Evolutionary conservation across 2,797 vertebrate species (phyloP), one percentile per base, ranked within the genome.

Genomic region (Acanthiza pusilla): DNA sequence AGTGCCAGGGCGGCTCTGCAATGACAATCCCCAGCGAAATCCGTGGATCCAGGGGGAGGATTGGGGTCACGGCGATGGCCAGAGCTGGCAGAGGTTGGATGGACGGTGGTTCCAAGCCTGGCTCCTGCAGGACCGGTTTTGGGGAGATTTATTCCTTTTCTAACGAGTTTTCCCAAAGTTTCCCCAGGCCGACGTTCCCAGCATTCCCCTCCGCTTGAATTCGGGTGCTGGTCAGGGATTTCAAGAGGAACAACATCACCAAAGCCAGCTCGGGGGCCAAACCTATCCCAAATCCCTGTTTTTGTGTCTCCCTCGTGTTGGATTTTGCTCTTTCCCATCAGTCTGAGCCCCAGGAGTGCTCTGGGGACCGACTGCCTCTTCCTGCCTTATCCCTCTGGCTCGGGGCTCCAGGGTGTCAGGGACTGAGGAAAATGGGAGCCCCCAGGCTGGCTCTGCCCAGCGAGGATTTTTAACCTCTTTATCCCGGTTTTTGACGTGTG

Each of bases 21-120:
- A 73, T 42, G 94, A 96, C 95, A 96, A 96, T 93, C 92, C 84
- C 91, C 83, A 47, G n/a, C 2, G 13, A 51, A 92, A 76, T 2
- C 43, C 80, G 16, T 1, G 42, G 68, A 26, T 34, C 48, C 3
- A 3, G 50, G 2, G 20, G 0, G 7, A 74, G 77, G 22, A 7
- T 2, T 0, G 4, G 40, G 40, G 8, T 68, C 54, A 2, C 1
- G 21, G 70, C 1, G 13, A 3, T 5, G 40, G 30, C 50, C 79
- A 16, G 14, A 18, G 34, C 45, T 27, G 81, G 5, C 45, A 40
- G 60, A 58, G 47, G 16, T 11, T 48, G 83, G 13, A 8, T 3
- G 58, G 88, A 47, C 1, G 0, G 11, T 8, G 3, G 4, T 16
- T 55, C 61, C 11, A 8, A 45, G 10, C 11, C 60, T 7, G 17